phyloP scores from a whole-genome alignment of 2,113 vertebrate species.

The Eira barbara region DNA sequence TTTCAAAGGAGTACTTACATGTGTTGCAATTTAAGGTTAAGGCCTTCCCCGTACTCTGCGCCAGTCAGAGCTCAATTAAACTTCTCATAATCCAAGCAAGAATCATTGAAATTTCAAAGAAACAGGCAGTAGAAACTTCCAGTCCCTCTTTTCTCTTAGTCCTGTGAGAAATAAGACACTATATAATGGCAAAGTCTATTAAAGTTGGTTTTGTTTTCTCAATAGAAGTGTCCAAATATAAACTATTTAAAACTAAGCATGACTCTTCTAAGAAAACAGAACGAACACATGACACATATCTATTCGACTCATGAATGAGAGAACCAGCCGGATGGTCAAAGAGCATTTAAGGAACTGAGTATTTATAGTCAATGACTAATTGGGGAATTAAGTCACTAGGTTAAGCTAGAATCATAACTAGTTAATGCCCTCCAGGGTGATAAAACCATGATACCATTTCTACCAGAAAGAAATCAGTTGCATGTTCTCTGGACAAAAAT shows the following conservation, averaged over 20 bases:
- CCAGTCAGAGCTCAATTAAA: background rate
- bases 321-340: background rate
- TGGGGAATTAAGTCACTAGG: background rate
- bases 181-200: background rate
- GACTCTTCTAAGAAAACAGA: background rate
- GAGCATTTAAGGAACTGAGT: background rate
- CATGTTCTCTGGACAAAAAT: constrained; percentile 20
- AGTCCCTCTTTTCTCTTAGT: background rate
- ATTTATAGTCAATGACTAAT: background rate
- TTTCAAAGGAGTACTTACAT: background rate
- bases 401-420: background rate
- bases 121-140: background rate
- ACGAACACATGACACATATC: background rate
- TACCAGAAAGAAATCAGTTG: background rate
- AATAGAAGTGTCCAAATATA: background rate
- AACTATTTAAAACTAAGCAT: background rate
- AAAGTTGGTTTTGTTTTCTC: background rate
- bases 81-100: background rate
- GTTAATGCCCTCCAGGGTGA: background rate
- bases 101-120: background rate
- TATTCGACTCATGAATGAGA: background rate
- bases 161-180: background rate
- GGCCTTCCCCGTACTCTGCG: background rate
- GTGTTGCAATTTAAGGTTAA: background rate
- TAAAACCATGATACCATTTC: background rate